These are phyloP conservation scores for Microctonus brassicae DNA, from an alignment of 2,888 invertebrate species.

Conservation along the genomic window DNA sequence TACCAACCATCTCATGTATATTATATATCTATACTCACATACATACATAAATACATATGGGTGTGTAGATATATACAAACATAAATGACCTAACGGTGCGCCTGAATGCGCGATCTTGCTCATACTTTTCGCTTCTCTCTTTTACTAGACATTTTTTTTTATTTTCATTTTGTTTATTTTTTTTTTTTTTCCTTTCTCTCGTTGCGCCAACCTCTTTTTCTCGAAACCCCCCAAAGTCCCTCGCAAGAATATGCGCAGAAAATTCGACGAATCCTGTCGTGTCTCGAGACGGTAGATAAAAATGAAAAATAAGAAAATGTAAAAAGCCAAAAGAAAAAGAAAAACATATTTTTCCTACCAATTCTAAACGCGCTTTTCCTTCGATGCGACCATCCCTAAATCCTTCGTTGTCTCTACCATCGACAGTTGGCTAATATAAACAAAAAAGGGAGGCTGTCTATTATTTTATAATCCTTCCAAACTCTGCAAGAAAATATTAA, in stretches of 20 bases:
- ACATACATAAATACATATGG: background rate
- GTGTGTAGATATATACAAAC: background rate
- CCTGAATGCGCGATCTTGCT: slow-evolving; percentile 44
- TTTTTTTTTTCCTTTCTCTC: background rate
- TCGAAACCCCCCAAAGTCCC: background rate
- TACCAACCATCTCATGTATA: slow-evolving; percentile 10
- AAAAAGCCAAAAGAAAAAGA: background rate
- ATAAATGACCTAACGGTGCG: slow-evolving; percentile 17
- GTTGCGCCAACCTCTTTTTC: background rate
- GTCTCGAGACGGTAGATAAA: slow-evolving; percentile 3
- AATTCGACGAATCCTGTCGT: slow-evolving; percentile 27
- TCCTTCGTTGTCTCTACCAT: slow-evolving; percentile 6
- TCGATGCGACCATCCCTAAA: background rate
- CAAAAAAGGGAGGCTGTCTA: slow-evolving; percentile 6
- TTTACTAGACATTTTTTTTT: background rate
- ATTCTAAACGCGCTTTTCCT: background rate
- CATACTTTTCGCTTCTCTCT: slow-evolving; percentile 25
- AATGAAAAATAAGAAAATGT: slow-evolving; percentile 5
- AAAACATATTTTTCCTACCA: background rate
- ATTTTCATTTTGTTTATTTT: background rate
- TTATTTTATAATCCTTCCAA: slow-evolving; percentile 22
- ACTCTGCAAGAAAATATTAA: too few species aligned
- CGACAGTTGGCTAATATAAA: slow-evolving; percentile 10
- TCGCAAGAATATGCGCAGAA: slow-evolving; percentile 27
- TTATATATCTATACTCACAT: background rate